Evolutionary conservation across 2,113 vertebrate species (phyloP).

Genomic region (Seriola quinqueradiata): DNA sequence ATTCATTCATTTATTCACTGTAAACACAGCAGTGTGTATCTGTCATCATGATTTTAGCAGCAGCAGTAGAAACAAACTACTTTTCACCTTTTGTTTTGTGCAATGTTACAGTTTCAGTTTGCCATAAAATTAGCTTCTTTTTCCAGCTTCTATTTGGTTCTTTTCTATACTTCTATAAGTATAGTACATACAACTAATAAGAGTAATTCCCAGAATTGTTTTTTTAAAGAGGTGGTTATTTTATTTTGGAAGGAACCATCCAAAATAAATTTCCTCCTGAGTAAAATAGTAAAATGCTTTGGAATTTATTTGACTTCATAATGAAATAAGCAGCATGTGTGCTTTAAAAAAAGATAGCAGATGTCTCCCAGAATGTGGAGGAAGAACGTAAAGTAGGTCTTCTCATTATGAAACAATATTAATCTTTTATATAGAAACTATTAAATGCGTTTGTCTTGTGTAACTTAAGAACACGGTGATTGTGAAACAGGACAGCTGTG

Average conservation of each 20-base stretch:
- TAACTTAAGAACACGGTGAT: background rate
- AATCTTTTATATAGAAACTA: slow-evolving; percentile 5
- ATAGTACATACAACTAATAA: too few relatives aligned
- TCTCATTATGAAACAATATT: slow-evolving; percentile 24
- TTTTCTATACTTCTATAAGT: too few relatives aligned
- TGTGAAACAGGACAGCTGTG: background rate
- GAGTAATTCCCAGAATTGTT: too few relatives aligned
- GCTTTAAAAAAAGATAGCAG: background rate
- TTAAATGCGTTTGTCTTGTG: background rate
- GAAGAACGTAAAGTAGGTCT: slow-evolving; percentile 16
- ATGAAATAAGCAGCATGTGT: background rate
- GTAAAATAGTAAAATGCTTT: too few relatives aligned
- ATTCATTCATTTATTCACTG: background rate
- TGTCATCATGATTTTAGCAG: background rate
- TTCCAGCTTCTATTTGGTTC: too few relatives aligned
- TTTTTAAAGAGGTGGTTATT: too few relatives aligned
- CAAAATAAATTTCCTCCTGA: background rate
- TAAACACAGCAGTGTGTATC: background rate
- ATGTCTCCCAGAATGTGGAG: slow-evolving; percentile 19
- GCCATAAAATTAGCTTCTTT: background rate
- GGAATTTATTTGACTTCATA: background rate
- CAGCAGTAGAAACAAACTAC: background rate
- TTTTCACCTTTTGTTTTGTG: background rate
- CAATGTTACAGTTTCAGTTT: background rate
- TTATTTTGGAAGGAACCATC: too few relatives aligned